Percentiles rank a stretch among this genome's conserved stretches.
Evolutionary conservation across 2,888 invertebrate species (phyloP).

Genomic region (Hypselothyrea guttata): DNA sequence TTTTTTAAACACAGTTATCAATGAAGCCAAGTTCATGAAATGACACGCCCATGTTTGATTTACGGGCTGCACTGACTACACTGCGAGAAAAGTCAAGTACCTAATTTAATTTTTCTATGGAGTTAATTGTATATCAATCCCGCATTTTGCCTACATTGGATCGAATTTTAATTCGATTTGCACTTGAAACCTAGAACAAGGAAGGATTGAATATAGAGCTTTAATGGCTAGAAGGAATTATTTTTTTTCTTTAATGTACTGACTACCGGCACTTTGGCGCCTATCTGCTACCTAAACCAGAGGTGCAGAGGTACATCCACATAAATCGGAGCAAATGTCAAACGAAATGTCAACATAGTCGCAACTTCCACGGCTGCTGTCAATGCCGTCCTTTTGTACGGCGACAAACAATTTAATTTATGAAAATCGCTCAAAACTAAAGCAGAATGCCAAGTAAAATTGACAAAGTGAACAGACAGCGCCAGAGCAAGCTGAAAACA

Average conservation of each 20-base stretch:
- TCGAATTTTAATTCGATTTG: no score
- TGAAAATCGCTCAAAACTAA: constrained; percentile 72
- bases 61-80: constrained; percentile 41
- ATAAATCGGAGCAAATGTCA: constrained; percentile 61
- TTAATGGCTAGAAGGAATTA: no score
- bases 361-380: constrained; percentile 40
- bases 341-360: constrained; percentile 46
- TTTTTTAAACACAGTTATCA: constrained; percentile 26
- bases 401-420: constrained; percentile 78
- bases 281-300: constrained; percentile 22
- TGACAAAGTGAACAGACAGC: constrained; percentile 54
- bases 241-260: no score
- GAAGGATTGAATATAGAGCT: no score
- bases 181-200: no score
- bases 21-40: constrained; percentile 34
- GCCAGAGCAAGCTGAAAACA: constrained; percentile 20
- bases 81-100: no score
- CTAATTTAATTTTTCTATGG: no score
- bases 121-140: no score
- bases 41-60: constrained; percentile 53
- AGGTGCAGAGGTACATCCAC: constrained; percentile 27
- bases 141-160: no score
- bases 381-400: constrained; percentile 40
- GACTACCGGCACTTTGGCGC: constrained; percentile 7
- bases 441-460: constrained; percentile 68